These are phyloP conservation scores for Nematostella vectensis DNA, from an alignment of 92 coral and sea anemone species.

Conservation along the genomic window DNA sequence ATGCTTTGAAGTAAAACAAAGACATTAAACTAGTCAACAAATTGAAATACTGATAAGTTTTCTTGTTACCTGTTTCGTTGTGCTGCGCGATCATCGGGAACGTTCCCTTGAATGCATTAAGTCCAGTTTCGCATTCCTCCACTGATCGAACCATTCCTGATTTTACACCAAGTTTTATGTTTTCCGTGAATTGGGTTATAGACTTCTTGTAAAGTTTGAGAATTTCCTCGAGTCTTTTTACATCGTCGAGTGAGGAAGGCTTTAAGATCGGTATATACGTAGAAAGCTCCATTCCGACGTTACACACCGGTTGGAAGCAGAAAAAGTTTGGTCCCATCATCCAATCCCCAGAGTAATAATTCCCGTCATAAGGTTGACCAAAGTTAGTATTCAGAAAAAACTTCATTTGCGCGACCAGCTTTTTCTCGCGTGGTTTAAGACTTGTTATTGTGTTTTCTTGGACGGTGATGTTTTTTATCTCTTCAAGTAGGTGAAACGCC, in stretches of 20 bases:
- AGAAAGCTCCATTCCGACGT: conserved; percentile 23
- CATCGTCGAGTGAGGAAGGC: conserved; percentile 35
- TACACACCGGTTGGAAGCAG: conserved; percentile 71
- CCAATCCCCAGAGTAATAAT: conserved; percentile 74
- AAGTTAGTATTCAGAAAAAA: conserved; percentile 59
- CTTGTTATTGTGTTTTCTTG: conserved; percentile 15
- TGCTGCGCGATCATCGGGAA: conserved; percentile 20
- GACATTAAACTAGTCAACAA: too few relatives aligned
- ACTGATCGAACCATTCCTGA: conserved; percentile 89
- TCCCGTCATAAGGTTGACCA: conserved; percentile 59
- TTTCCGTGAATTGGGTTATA: conserved; percentile 46
- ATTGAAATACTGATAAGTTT: background rate
- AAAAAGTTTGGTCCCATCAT: conserved; percentile 85
- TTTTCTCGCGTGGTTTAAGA: conserved; percentile 59
- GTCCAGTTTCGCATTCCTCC: conserved; percentile 69
- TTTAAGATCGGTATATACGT: conserved; percentile 29
- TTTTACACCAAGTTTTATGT: conserved; percentile 63
- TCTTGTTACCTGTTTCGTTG: conserved; percentile 21
- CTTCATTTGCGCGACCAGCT: conserved; percentile 65
- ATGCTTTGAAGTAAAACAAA: too few relatives aligned
- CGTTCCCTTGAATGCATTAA: conserved; percentile 47
- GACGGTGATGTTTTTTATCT: conserved; percentile 32
- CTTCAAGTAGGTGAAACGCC: conserved; percentile 41
- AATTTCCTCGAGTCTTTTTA: conserved; percentile 32
- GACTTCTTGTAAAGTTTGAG: conserved; percentile 39